Evolutionary conservation across 1,140 invertebrate genomes (phyloP), one percentile per base, ranked within the genome.

Genomic region (Drosophila repleta): DNA sequence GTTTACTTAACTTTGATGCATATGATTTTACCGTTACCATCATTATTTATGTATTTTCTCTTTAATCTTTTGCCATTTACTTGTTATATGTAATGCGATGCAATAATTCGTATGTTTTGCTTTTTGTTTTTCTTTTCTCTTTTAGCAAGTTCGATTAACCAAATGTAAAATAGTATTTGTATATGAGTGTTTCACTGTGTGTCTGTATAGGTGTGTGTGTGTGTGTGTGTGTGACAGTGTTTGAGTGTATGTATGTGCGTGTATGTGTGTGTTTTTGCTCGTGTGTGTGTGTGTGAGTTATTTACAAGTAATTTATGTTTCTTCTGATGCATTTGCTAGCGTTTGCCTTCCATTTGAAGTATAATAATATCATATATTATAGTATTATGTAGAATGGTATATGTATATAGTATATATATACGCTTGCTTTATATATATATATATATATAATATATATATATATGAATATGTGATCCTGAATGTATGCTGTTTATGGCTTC

Each of bases 161-260:
- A 85, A 87, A 78, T 74, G 82, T 87, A 81, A 85, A 85, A 78
- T 85, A 76, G 79, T 46, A 46, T 63, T 63, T 76, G 43, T 75
- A 52, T 65, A 18, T 62, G 26, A 57, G 18, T 74, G 35, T 52
- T 8, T 72, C 20, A 57, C 53, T 37, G 18, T 64, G 52, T 82
- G 61, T 48, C 61, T 48, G 18, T 65, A 61, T 69, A 46, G 64
- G 63, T 53, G 43, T 69, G 43, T 71, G 58, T 58, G 45, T 43
- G 17, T 53, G 10, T 70, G 29, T 57, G 45, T 68, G 37, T 39
- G 13, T 63, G 48, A 41, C n/a, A n/a, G 63, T 53, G 43, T 69
- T 37, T 71, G 58, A 55, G 45, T 43, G 17, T 53, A 8, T 70
- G 29, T 57, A 39, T 68, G 37, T 39, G 13, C 60, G 48, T 41